phyloP scores from a whole-genome alignment of 2,797 vertebrate genomes.

The Macropus fuliginosus region DNA sequence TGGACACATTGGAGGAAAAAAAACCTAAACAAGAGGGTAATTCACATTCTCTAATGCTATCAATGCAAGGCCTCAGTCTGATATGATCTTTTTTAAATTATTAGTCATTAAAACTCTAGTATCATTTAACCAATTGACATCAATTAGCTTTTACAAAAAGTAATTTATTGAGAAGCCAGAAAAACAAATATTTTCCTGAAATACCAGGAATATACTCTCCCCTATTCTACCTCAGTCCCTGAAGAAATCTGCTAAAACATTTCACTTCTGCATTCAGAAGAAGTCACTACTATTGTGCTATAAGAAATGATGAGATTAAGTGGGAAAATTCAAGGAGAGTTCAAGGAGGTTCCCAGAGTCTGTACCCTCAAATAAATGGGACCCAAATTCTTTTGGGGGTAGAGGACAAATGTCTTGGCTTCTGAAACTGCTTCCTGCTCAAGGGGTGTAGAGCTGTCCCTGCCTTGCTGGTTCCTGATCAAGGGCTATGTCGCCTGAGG shows the following conservation, averaged over 20 bases:
- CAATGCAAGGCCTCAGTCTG: neutral
- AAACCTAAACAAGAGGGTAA: neutral
- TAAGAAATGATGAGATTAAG: no score
- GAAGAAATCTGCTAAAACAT: neutral
- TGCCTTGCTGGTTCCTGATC: no score
- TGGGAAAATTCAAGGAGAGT: no score
- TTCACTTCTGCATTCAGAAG: neutral
- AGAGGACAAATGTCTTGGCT: no score
- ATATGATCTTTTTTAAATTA: neutral
- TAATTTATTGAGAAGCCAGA: neutral
- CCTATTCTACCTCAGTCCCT: neutral
- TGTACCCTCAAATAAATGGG: no score
- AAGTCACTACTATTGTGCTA: neutral
- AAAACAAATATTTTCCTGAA: neutral
- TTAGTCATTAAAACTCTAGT: neutral
- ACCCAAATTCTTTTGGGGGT: no score
- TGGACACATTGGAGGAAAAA: neutral
- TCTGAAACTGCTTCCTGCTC: no score
- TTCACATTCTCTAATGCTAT: neutral
- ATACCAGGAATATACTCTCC: neutral
- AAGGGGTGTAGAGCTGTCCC: no score
- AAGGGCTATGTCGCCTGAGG: no score
- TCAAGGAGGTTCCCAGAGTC: no score
- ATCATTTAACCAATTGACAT: neutral
- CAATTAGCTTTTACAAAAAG: neutral